Conservation (phyloP, 1,140 invertebrate species). For the Pogonognathellus flavescens region DNA sequence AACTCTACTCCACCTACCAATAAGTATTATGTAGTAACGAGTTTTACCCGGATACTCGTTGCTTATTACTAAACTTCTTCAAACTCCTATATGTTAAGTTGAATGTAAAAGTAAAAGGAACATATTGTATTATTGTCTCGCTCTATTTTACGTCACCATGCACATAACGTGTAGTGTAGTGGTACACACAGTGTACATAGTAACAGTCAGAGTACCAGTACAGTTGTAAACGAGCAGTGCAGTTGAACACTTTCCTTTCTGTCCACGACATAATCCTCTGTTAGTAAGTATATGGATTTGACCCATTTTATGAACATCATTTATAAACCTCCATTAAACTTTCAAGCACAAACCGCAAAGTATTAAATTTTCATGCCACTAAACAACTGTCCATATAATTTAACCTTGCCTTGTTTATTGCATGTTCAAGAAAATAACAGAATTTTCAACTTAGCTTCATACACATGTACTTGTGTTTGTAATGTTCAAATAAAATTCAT, state of each 20-base stretch:
- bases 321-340: slow-evolving; percentile 47
- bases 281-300: slow-evolving; percentile 33
- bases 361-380: slow-evolving; percentile 38
- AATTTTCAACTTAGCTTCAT: too few species aligned
- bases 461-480: too few species aligned
- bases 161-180: neutral
- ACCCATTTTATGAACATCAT: slow-evolving; percentile 47
- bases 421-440: too few species aligned
- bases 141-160: neutral
- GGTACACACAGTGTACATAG: neutral
- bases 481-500: too few species aligned
- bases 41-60: too few species aligned
- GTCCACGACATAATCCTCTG: slow-evolving; percentile 14
- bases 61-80: too few species aligned
- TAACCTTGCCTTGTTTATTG: neutral
- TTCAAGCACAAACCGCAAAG: slow-evolving; percentile 38
- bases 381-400: slow-evolving; percentile 15
- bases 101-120: too few species aligned
- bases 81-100: too few species aligned
- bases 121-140: too few species aligned
- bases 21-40: too few species aligned
- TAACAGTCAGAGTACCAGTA: neutral
- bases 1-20: too few species aligned
- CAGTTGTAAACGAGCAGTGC: too few species aligned
- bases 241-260: neutral